These are phyloP conservation scores for Epistrophe eligans DNA, from an alignment of 2,888 invertebrate species.

Conservation along the genomic window DNA sequence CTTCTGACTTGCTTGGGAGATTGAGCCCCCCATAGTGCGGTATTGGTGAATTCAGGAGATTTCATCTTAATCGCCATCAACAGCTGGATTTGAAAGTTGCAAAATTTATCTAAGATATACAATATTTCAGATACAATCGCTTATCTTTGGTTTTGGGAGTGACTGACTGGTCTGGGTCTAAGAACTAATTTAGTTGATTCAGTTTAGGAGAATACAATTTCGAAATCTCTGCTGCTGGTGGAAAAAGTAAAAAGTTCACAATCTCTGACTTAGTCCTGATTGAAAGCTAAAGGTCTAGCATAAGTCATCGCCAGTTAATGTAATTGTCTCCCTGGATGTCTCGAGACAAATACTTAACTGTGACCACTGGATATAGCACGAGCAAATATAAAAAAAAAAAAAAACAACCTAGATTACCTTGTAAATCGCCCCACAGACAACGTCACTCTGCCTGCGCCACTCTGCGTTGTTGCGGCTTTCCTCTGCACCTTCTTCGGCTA, in stretches of 20 bases:
- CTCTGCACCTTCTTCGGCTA: not conserved
- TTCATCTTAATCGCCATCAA: not conserved
- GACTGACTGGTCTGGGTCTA: not conserved
- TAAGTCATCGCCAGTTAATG: constrained; percentile 24
- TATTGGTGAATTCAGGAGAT: not conserved
- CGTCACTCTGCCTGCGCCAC: not conserved
- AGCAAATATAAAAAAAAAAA: constrained; percentile 46
- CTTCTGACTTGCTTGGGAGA: not conserved
- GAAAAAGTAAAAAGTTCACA: constrained; percentile 7
- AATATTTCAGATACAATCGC: not conserved
- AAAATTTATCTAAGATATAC: constrained; percentile 15
- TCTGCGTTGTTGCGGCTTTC: not conserved
- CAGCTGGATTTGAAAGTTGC: constrained; percentile 35
- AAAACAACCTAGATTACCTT: constrained; percentile 37
- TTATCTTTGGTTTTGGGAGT: not conserved
- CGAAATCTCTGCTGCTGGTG: not conserved
- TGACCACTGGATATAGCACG: constrained; percentile 1
- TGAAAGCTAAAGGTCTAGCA: constrained; percentile 38
- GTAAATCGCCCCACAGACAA: constrained; percentile 36
- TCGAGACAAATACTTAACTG: not conserved
- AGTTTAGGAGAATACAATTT: not conserved
- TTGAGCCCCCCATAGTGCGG: constrained; percentile 3
- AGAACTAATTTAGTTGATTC: constrained; percentile 8
- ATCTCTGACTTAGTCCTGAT: constrained; percentile 33
- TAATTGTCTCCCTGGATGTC: constrained; percentile 11